These are phyloP conservation scores for Aurelia sp. DNA, from an alignment of 30 jellyfish, hydroid and myxozoan species.

Conservation along the genomic window DNA sequence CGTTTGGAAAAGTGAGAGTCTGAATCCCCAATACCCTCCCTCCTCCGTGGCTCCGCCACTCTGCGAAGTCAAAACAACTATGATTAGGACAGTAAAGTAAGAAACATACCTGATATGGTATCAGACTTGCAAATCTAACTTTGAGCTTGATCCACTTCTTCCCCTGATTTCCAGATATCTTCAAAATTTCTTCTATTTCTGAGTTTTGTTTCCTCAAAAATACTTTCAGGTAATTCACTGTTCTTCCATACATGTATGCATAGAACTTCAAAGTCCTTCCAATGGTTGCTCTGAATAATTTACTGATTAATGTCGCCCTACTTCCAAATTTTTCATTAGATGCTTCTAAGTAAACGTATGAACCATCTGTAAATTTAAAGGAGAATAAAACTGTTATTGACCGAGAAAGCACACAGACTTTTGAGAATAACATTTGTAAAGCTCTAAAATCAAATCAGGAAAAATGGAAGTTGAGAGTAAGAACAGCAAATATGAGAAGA, in stretches of 20 bases:
- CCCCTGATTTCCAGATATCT: constrained; percentile 61
- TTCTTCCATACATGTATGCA: constrained; percentile 47
- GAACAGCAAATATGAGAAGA: too few species aligned
- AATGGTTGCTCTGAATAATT: constrained; percentile 21
- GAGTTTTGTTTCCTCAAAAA: constrained; percentile 11
- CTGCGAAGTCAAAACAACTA: too few species aligned
- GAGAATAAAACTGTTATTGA: neutral
- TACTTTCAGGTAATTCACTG: constrained; percentile 42
- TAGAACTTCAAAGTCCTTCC: constrained; percentile 43
- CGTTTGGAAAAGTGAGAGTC: too few species aligned
- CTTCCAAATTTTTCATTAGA: constrained; percentile 48
- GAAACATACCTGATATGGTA: constrained; percentile 48
- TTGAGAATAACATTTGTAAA: too few species aligned
- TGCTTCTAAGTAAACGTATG: constrained; percentile 52
- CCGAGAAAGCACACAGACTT: too few species aligned
- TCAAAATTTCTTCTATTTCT: constrained; percentile 32
- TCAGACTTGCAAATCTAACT: constrained; percentile 23
- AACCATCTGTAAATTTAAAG: constrained; percentile 39
- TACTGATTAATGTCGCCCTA: constrained; percentile 36
- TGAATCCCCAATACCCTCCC: too few species aligned
- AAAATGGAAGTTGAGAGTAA: too few species aligned
- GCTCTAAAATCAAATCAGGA: too few species aligned
- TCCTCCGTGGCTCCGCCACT: too few species aligned
- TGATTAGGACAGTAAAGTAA: neutral
- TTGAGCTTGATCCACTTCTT: constrained; percentile 43